Base-by-base conservation (phyloP, 2,113 vertebrate genomes). In the Smithornis capensis region DNA sequence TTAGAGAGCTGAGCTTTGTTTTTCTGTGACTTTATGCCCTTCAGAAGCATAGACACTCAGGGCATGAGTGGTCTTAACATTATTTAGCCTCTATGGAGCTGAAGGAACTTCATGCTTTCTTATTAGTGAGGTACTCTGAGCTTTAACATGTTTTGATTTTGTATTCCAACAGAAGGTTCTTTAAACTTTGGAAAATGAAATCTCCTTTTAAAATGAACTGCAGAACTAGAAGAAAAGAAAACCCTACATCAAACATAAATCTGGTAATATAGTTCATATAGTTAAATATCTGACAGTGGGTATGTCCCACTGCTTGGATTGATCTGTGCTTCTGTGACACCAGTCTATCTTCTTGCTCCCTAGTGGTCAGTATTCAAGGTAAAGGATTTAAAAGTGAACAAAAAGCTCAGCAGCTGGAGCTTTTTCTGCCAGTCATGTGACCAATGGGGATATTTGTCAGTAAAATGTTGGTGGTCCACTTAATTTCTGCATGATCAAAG, bases 401-500 rank as follows among this genome's bases (percentile, higher is more conserved):
- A 91, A 91, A 91, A 93, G 37, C 33, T 71, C 68, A 95, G 88
- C 86, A 93, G 89, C 90, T 95, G 47, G 55, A 88, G 55, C n/a
- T 24, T 79, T 94, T 97, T 95, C 67, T 97, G 52, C 49, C 87
- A 69, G 65, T 85, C 67, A 12, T 59, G 49, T 73, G 83, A 91
- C 63, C 7, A 19, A 60, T 57, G 47, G 65, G 67, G 70, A 68
- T 90, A 93, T 96, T 89, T 96, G 91, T 91, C 92, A 94, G 77
- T 87, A 89, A 96, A 95, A 94, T 55, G 82, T 71, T 92, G 82
- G 94, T 96, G 94, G 95, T 94, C 96, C 52, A 67, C 87, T 96
- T 96, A 91, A 94, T 92, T 97, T 95, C 77, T 95, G 29, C 28
- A 35, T 25, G 83, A 97, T 96, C 96, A 95, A 97, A 98, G 95